A percentile compares a stretch with the other conserved stretches of the same genome.
Evolutionary conservation across 2,113 vertebrate genomes (phyloP).

Genomic region (Nesoenas mayeri): DNA sequence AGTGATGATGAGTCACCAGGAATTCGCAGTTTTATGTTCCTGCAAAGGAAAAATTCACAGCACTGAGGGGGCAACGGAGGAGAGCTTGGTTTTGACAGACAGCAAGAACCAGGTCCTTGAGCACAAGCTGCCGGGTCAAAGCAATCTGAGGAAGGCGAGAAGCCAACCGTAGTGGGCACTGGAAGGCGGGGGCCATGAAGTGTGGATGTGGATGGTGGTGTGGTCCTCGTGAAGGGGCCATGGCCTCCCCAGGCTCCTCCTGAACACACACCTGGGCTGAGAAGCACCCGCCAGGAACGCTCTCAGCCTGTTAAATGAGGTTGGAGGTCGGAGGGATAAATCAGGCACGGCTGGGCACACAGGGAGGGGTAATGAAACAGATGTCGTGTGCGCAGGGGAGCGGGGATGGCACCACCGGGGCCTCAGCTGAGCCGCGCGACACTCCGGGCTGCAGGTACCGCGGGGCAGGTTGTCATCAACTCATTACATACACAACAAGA

Average conservation of each 20-base stretch:
- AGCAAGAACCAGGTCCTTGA: background rate
- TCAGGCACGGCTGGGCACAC: background rate
- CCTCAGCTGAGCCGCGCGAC: background rate
- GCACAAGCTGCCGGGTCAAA: background rate
- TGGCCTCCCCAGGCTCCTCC: background rate
- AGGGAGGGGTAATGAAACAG: background rate
- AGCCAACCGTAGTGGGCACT: rapidly evolving
- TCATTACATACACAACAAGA: background rate
- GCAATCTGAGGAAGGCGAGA: background rate
- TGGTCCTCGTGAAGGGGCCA: too few species aligned
- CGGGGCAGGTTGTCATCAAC: background rate
- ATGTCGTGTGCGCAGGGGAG: background rate
- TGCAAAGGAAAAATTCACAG: conserved; percentile 38
- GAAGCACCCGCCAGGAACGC: background rate
- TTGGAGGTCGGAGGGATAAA: background rate
- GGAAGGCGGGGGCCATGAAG: background rate
- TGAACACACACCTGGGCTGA: rapidly evolving
- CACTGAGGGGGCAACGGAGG: background rate
- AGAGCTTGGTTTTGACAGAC: background rate
- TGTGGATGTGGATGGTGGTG: too few species aligned
- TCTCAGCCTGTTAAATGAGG: background rate
- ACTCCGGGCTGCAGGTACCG: rapidly evolving
- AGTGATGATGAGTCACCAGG: conserved; percentile 68
- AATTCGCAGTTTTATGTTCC: conserved; percentile 60
- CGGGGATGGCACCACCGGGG: rapidly evolving